Conservation (phyloP, 1,140 invertebrate species). For the Drosophila subobscura region DNA sequence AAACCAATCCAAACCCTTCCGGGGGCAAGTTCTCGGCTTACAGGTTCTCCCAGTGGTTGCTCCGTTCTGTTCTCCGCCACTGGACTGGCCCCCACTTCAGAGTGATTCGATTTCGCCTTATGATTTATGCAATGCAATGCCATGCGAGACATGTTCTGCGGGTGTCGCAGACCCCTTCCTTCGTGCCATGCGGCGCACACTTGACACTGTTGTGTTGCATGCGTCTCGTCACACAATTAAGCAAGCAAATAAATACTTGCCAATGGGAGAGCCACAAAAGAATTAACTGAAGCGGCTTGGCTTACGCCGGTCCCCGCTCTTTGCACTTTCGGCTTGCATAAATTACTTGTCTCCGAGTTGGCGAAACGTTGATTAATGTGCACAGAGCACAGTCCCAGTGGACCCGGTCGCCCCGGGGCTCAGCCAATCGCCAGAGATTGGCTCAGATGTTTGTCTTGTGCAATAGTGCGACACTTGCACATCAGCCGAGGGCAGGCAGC, state of each 20-base stretch:
- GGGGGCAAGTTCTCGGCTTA: constrained; percentile 71
- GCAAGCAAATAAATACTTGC: constrained; percentile 47
- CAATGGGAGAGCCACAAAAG: constrained; percentile 40
- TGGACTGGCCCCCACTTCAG: constrained; percentile 43
- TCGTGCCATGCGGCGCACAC: constrained; percentile 66
- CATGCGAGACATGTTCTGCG: constrained; percentile 50
- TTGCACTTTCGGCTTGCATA: constrained; percentile 75
- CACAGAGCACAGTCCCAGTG: constrained; percentile 28
- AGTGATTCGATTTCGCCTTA: constrained; percentile 42
- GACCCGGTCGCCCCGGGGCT: constrained; percentile 31
- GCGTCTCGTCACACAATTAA: constrained; percentile 48
- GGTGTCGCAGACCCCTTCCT: constrained; percentile 4
- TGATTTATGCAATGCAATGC: constrained; percentile 53
- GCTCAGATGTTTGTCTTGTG: constrained; percentile 59
- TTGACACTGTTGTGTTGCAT: constrained; percentile 70
- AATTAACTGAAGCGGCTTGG: constrained; percentile 29
- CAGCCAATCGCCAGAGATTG: constrained; percentile 28
- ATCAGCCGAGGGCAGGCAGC: constrained; percentile 43
- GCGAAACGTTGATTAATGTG: constrained; percentile 68
- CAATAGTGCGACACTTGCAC: constrained; percentile 54
- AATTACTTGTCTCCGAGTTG: constrained; percentile 63
- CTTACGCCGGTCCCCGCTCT: constrained; percentile 46
- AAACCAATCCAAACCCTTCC: constrained; percentile 64
- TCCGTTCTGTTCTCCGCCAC: constrained; percentile 38
- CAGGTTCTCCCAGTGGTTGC: constrained; percentile 15